Evolutionary conservation across 2,888 invertebrate species (phyloP), one percentile per base, ranked within the genome.

Genomic region (Leistus spinibarbis): DNA sequence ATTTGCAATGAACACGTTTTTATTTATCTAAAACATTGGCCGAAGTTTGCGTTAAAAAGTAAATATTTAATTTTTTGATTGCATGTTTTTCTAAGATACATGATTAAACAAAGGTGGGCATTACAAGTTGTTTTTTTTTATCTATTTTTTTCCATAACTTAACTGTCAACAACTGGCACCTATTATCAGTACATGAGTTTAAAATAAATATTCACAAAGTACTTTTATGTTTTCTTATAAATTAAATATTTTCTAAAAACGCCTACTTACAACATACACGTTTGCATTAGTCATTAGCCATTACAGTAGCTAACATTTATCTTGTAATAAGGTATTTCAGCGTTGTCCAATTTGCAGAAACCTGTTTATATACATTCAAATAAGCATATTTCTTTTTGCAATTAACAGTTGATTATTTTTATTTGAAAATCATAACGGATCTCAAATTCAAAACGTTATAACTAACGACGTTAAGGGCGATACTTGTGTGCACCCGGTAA

Each of bases 21-120:
- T 66, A 72, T 72, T 72, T 72, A 64, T 56, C 27, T 72, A 57
- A 65, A 72, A 65, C 66, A 72, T 72, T 53, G 9, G 65, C 27
- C 66, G 56, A 72, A 19, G 72, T 40, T 72, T 56, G 24, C 27
- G 40, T 40, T 40, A 17, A n/a, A 17, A 60, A 23, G 72, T 66
- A 72, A 72, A 72, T 72, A 72, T 65, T 65, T 72, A 66, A 72
- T 72, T 72, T 72, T 19, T 72, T 54, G 72, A 72, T 72, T 72
- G 72, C 72, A 66, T 72, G 72, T 72, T 72, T 72, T 72, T 72
- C 72, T 56, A 66, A 54, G 72, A 72, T 64, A 71, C 65, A 65
- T 65, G 66, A 72, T 72, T 65, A 72, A 71, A 72, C 72, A 72
- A 66, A 72, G 72, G 72, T 72, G 66, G 72, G 72, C 57, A 40